phyloP scores from a whole-genome alignment of 2,888 invertebrate genomes.

The Meliscaeva auricollis region DNA sequence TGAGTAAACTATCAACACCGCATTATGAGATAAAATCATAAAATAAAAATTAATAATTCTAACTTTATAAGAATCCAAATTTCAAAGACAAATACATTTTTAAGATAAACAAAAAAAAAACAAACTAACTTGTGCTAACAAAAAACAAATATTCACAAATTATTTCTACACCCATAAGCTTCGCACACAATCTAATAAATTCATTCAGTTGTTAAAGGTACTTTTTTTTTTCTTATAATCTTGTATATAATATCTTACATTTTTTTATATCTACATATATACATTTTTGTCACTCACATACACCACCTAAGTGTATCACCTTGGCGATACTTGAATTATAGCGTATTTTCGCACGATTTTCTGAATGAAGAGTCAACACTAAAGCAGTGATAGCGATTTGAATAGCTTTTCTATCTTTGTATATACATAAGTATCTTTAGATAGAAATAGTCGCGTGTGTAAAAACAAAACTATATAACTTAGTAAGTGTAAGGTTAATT shows the following conservation, averaged over 20 bases:
- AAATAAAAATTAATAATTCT: conserved; percentile 8
- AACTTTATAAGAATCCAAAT: conserved; percentile 37
- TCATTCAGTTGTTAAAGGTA: conserved; percentile 63
- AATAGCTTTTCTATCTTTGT: conserved; percentile 24
- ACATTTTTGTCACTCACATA: conserved; percentile 10
- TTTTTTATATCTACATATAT: not conserved
- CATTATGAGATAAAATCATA: not conserved
- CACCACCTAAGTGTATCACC: conserved; percentile 58
- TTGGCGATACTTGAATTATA: conserved; percentile 70
- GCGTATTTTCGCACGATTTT: conserved; percentile 73
- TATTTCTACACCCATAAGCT: conserved; percentile 20
- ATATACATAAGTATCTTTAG: not conserved
- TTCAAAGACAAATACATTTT: conserved; percentile 59
- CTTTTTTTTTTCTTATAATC: conserved; percentile 4
- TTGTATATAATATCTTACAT: conserved; percentile 20
- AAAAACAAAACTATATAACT: not conserved
- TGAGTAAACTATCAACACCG: not conserved
- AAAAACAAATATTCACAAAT: conserved; percentile 3
- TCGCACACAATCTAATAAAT: conserved; percentile 54
- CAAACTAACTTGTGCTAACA: not conserved
- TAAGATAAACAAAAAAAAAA: not conserved
- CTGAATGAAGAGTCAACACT: conserved; percentile 71
- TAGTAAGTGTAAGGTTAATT: conserved; percentile 40
- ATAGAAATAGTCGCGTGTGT: conserved; percentile 15
- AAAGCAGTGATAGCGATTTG: conserved; percentile 21